phyloP scores from a whole-genome alignment of 2,888 invertebrate genomes.

The Diarsia dahlii region DNA sequence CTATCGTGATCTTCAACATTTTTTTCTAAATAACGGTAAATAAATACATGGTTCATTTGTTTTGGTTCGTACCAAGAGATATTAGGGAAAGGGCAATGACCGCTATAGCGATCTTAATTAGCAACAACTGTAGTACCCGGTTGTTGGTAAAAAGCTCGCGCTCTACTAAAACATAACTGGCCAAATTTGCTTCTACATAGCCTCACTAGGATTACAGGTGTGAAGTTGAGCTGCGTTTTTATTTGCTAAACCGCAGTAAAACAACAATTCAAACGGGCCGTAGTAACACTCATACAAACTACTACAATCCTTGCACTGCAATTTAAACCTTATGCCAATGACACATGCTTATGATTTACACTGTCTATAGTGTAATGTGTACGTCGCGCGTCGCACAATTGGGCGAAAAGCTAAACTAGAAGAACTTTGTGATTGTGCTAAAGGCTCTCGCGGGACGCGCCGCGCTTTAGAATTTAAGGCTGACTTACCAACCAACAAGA shows the following conservation, averaged over 20 bases:
- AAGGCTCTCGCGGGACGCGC: constrained; percentile 23
- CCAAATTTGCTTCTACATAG: neutral
- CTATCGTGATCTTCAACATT: too few species aligned
- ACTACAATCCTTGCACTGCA: neutral
- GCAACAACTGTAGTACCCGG: too few species aligned
- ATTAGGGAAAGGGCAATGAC: too few species aligned
- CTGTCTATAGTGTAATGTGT: neutral
- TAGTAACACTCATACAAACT: neutral
- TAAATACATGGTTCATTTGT: too few species aligned
- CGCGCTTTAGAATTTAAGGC: constrained; percentile 28
- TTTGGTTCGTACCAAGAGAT: too few species aligned
- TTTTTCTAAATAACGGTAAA: too few species aligned
- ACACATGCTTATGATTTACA: neutral
- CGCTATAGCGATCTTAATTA: too few species aligned
- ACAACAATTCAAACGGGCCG: neutral
- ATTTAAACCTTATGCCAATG: constrained; percentile 23
- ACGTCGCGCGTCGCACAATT: constrained; percentile 28
- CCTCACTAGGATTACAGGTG: too few species aligned
- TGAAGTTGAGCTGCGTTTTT: neutral
- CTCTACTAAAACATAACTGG: neutral
- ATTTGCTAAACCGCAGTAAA: constrained; percentile 2
- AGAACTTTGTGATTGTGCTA: constrained; percentile 49
- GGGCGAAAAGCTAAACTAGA: constrained; percentile 31
- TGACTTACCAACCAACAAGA: too few species aligned
- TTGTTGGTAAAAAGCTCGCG: neutral